phyloP scores from a whole-genome alignment of 1,140 invertebrate genomes.

The Piezodorus guildinii region DNA sequence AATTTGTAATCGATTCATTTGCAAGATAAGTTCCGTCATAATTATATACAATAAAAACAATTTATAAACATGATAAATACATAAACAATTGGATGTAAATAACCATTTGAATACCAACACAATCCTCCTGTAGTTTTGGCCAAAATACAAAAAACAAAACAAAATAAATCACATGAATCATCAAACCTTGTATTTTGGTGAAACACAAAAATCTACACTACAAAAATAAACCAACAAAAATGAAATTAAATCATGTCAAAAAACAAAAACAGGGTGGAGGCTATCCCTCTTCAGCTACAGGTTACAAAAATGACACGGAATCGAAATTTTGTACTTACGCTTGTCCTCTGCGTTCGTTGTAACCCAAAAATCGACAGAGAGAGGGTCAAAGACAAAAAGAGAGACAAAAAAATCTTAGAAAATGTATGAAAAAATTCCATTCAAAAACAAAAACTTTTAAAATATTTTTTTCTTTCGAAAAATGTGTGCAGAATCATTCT shows the following conservation, averaged over 20 bases:
- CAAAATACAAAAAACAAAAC: conserved; percentile 7
- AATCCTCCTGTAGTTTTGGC: conserved; percentile 11
- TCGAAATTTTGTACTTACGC: conserved; percentile 21
- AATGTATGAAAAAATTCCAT: conserved; percentile 6
- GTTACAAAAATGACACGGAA: conserved; percentile 15
- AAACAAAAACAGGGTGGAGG: conserved; percentile 16
- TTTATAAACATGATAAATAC: too few relatives aligned
- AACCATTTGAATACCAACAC: conserved; percentile 33
- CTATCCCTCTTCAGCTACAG: conserved; percentile 18
- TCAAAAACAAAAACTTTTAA: conserved; percentile 13
- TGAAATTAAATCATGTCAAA: background rate
- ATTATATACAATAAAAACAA: too few relatives aligned
- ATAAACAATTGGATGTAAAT: background rate
- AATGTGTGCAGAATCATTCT: conserved; percentile 5
- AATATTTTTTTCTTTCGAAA: conserved; percentile 14
- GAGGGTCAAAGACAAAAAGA: conserved; percentile 19
- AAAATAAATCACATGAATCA: conserved; percentile 1
- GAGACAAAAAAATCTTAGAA: conserved; percentile 21
- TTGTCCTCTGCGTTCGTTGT: conserved; percentile 17
- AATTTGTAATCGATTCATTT: too few relatives aligned
- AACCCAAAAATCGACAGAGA: conserved; percentile 23
- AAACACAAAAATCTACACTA: conserved; percentile 11
- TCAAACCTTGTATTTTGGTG: conserved; percentile 3
- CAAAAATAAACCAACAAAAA: conserved; percentile 17
- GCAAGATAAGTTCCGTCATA: too few relatives aligned